phyloP scores from a whole-genome alignment of 2,797 vertebrate species.

The Pseudomugil gertrudae region DNA sequence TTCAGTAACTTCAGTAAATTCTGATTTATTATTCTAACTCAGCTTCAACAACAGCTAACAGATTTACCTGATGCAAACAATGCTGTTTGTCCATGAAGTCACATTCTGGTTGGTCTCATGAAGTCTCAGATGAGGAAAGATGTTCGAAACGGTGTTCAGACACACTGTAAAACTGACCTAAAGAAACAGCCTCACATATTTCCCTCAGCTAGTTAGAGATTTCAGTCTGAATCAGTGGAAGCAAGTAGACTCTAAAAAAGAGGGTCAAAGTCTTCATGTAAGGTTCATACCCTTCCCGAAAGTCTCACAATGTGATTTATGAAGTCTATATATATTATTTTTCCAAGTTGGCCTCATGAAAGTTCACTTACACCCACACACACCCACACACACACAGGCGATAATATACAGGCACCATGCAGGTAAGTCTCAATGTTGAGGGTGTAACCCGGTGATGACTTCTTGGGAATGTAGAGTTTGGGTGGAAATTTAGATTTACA shows the following conservation, averaged over 20 bases:
- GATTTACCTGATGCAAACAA: neutral
- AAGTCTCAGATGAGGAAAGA: slow-evolving; percentile 10
- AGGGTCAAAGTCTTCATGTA: neutral
- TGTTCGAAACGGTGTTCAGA: neutral
- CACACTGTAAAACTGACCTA: neutral
- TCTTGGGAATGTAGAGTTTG: slow-evolving; percentile 28
- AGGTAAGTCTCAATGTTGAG: slow-evolving; percentile 27
- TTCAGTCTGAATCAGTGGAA: neutral
- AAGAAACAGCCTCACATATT: neutral
- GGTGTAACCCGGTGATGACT: slow-evolving; percentile 34
- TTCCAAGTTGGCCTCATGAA: slow-evolving; percentile 6
- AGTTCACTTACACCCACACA: no score
- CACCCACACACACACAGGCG: neutral
- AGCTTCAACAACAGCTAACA: neutral
- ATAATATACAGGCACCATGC: neutral
- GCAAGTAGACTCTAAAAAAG: neutral
- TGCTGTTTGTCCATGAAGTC: neutral
- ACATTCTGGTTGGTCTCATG: neutral
- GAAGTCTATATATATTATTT: neutral
- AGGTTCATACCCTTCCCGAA: neutral
- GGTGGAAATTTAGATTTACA: slow-evolving; percentile 39
- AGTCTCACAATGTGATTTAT: slow-evolving; percentile 8
- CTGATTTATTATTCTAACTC: neutral
- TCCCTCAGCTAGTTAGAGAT: neutral
- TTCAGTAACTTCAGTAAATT: no score